These are phyloP conservation scores for Delia radicum DNA, from an alignment of 1,140 invertebrate species.

Conservation along the genomic window DNA sequence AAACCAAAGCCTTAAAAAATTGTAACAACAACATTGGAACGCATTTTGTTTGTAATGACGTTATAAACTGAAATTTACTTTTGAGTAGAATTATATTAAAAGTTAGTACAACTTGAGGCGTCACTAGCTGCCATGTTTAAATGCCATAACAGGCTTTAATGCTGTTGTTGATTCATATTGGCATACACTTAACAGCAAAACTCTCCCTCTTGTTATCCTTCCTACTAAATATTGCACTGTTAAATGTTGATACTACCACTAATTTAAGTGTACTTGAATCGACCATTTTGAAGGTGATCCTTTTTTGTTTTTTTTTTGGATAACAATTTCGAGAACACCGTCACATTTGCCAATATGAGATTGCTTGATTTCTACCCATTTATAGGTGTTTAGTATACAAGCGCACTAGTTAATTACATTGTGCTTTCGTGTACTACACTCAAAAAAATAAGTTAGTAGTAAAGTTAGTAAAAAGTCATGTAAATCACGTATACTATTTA, in stretches of 20 bases:
- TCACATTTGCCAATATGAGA: no score
- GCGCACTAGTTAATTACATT: no score
- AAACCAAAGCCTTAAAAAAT: no score
- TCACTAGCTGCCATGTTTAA: constrained; percentile 31
- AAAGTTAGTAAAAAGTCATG: no score
- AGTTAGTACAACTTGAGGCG: constrained; percentile 31
- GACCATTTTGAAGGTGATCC: background rate
- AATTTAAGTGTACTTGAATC: background rate
- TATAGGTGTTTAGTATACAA: no score
- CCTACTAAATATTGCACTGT: background rate
- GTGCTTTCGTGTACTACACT: no score
- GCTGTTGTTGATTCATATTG: background rate
- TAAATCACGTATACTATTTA: no score
- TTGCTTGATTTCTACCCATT: no score
- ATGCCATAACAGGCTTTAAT: constrained; percentile 27
- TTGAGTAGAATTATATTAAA: background rate
- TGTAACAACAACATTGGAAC: no score
- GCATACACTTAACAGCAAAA: background rate
- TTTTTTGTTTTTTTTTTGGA: no score
- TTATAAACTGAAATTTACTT: background rate
- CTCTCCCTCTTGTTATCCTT: background rate
- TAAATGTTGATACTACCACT: background rate
- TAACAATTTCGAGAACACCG: no score
- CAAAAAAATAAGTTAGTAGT: no score
- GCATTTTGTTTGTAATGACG: constrained; percentile 9